These are phyloP conservation scores for Prosopocoilus inquinatus DNA, from an alignment of 2,888 invertebrate species.

Conservation along the genomic window DNA sequence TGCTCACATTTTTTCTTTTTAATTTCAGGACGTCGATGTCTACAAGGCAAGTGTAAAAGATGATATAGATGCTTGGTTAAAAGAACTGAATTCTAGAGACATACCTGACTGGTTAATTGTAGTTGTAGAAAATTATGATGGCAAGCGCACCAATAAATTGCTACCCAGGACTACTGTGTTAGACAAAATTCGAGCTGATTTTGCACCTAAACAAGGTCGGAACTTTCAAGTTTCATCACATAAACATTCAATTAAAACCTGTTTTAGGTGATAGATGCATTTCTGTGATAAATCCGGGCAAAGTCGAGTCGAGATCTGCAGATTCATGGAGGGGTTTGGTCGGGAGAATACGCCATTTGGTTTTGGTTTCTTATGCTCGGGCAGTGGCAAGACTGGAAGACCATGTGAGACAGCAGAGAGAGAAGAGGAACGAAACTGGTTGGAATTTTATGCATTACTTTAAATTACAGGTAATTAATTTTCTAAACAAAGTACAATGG, in stretches of 20 bases:
- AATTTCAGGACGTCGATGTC: slow-evolving; percentile 80
- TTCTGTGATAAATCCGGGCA: slow-evolving; percentile 87
- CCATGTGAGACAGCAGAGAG: slow-evolving; percentile 83
- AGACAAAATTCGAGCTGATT: slow-evolving; percentile 92
- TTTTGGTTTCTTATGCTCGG: slow-evolving; percentile 83
- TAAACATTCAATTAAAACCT: neutral
- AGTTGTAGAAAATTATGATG: slow-evolving; percentile 88
- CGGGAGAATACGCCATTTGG: slow-evolving; percentile 75
- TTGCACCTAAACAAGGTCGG: slow-evolving; percentile 81
- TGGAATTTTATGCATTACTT: slow-evolving; percentile 97
- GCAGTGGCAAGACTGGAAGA: slow-evolving; percentile 86
- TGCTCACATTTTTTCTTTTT: neutral
- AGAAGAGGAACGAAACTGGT: slow-evolving; percentile 82
- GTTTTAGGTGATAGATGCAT: slow-evolving; percentile 70
- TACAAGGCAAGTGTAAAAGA: slow-evolving; percentile 87
- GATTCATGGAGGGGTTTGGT: slow-evolving; percentile 89
- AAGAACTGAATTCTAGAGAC: slow-evolving; percentile 69
- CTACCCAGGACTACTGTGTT: slow-evolving; percentile 88
- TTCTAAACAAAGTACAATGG: neutral
- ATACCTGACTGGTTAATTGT: slow-evolving; percentile 93
- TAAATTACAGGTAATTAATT: slow-evolving; percentile 70
- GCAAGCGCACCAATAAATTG: slow-evolving; percentile 86
- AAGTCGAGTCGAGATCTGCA: slow-evolving; percentile 82
- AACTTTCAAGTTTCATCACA: neutral
- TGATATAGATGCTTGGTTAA: slow-evolving; percentile 86